Base-by-base conservation (phyloP, 2,888 invertebrate genomes). In the Nephrotoma appendiculata region DNA sequence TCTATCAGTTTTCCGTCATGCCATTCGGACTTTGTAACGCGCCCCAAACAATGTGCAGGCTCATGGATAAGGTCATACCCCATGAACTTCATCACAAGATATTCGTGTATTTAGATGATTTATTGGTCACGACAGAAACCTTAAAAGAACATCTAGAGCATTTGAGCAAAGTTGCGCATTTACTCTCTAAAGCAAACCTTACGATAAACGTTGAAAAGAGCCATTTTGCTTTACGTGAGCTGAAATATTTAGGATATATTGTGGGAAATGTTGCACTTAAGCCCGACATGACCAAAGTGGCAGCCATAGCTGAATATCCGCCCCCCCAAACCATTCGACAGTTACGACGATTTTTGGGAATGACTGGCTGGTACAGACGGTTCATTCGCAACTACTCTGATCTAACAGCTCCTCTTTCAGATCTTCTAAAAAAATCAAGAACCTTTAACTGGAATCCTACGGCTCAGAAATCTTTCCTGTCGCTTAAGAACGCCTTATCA, bases 31-130 rank as follows among this genome's bases (percentile, higher is more conserved):
- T 3, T 31, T 3, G 3, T 31, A 31, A 3, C 31, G 31, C 31
- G 1, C 31, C 31, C 31, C 31, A 87, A 7, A 90, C 57, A 15
- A 57, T 57, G 15, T 57, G 89, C 83, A 83, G 89, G 3, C 84
- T 89, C 11, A 87, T 31, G 2, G 2, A 31, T 31, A 31, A 31
- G 31, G 31, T 31, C 31, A 2, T 31, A 31, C 31, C 31, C 89
- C 57, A 57, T 57, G 12, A 57, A 57, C 15, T 57, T 57, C 0
- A 87, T 89, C 1, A 88, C 88, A 5, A 57, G 12, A n/a, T 57
- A 11, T 57, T 57, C 12, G 57, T 57, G 19, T 11, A 57, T 57
- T 19, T 57, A 12, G 57, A 57, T 19, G 57, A 57, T n/a, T n/a
- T 57, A 6, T 57, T 57, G 19, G 19, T 57, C 7, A 57, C 57